These are phyloP conservation scores for Catharus fuscescens DNA, from an alignment of 2,113 vertebrate species.

Conservation along the genomic window DNA sequence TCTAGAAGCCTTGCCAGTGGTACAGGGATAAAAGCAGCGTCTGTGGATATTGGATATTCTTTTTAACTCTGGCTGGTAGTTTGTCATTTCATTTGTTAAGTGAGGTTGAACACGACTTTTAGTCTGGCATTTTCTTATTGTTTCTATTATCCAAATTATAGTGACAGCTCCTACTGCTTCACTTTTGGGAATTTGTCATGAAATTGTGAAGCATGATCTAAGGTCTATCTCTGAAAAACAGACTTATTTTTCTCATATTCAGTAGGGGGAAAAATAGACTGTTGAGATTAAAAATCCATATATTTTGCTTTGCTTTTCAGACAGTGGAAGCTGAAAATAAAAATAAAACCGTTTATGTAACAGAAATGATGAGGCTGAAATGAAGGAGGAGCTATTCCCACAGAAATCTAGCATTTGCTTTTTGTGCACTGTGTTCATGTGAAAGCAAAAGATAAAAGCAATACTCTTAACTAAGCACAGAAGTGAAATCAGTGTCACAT, in stretches of 20 bases:
- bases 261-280: background rate
- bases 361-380: background rate
- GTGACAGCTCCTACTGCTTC: background rate
- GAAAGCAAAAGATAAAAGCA: background rate
- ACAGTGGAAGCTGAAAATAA: background rate
- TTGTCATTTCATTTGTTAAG: background rate
- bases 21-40: background rate
- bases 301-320: background rate
- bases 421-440: background rate
- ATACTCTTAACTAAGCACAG: background rate
- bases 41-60: background rate
- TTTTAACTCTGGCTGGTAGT: background rate
- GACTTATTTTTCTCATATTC: background rate
- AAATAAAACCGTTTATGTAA: conserved; percentile 21
- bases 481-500: background rate
- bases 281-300: background rate
- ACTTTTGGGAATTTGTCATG: background rate
- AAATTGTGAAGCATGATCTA: background rate
- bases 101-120: background rate
- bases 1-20: background rate
- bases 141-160: background rate
- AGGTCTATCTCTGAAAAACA: background rate
- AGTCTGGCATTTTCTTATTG: background rate
- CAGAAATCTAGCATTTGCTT: background rate
- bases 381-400: background rate